Percentiles rank a stretch among this genome's conserved stretches.
Conservation (phyloP, 2,113 vertebrate genomes). For the Oceanites oceanicus region DNA sequence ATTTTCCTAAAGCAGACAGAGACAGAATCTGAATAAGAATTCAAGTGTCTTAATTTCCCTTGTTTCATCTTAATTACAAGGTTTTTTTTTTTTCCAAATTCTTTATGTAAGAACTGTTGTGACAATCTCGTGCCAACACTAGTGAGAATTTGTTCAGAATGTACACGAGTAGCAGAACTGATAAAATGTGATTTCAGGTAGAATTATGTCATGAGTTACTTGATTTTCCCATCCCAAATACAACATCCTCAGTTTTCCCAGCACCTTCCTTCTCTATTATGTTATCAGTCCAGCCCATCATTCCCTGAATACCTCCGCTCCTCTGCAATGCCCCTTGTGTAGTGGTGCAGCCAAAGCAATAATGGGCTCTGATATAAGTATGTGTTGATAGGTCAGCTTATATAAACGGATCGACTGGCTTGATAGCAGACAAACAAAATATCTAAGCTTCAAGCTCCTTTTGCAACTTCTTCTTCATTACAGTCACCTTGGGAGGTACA, state of each 20-base stretch:
- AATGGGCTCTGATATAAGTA: not conserved
- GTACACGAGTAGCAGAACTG: not conserved
- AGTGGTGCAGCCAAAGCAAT: not conserved
- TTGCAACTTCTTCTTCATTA: not conserved
- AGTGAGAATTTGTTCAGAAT: not conserved
- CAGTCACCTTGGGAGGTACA: not conserved
- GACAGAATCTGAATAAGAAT: not conserved
- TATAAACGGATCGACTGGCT: not conserved
- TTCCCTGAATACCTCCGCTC: not conserved
- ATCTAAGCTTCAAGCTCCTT: not conserved
- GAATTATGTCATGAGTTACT: not conserved
- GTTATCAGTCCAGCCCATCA: too few relatives aligned
- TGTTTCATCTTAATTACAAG: not conserved
- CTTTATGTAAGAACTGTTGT: not conserved
- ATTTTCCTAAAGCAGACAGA: not conserved
- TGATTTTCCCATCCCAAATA: not conserved
- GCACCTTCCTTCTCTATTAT: not conserved
- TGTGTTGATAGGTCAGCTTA: not conserved
- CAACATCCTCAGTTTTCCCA: not conserved
- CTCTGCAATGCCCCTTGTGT: not conserved
- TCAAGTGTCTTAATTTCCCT: rapidly evolving
- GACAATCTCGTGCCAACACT: not conserved
- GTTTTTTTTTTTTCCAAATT: not conserved
- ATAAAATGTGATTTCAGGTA: not conserved
- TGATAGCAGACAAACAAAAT: not conserved